A percentile compares a stretch with the other conserved stretches of the same genome.
These are phyloP conservation scores for Phyllostomus hastatus DNA, from an alignment of 2,113 vertebrate species.

Conservation along the genomic window DNA sequence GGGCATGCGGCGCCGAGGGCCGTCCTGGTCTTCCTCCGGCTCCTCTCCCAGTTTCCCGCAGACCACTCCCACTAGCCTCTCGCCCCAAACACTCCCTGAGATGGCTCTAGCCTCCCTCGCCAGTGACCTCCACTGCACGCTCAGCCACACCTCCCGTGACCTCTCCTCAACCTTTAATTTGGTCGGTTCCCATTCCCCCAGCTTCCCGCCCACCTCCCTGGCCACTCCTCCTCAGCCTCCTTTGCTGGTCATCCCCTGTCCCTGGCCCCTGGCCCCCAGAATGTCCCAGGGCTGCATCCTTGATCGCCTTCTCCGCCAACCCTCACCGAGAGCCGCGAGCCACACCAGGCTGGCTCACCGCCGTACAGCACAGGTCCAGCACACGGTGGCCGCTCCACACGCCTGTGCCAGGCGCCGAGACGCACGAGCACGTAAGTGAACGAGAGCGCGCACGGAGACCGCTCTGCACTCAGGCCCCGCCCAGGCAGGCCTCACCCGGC, in stretches of 20 bases:
- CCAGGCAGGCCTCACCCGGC: not conserved
- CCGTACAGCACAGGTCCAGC: rapidly evolving
- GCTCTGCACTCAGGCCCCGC: not conserved
- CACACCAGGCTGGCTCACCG: not conserved
- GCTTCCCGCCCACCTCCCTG: not conserved
- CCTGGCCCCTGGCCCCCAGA: not conserved
- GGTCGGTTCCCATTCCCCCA: rapidly evolving
- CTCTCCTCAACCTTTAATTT: too few relatives aligned
- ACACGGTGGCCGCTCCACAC: rapidly evolving
- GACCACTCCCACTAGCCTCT: not conserved
- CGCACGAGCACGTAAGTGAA: too few relatives aligned
- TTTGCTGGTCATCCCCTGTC: not conserved
- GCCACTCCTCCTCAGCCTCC: not conserved
- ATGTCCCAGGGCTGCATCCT: not conserved
- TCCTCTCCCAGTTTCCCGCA: not conserved
- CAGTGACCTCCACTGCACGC: not conserved
- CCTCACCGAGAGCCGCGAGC: rapidly evolving
- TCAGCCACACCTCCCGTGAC: not conserved
- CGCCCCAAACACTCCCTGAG: rapidly evolving
- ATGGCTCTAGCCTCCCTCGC: rapidly evolving
- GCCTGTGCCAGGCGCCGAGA: rapidly evolving
- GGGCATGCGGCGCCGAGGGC: rapidly evolving
- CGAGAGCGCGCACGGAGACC: too few relatives aligned
- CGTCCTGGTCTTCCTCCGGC: not conserved
- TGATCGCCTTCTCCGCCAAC: not conserved